Percentiles rank a stretch among this genome's conserved stretches.
Evolutionary conservation across 2,888 invertebrate species (phyloP).

Genomic region (Macrophya alboannulata): DNA sequence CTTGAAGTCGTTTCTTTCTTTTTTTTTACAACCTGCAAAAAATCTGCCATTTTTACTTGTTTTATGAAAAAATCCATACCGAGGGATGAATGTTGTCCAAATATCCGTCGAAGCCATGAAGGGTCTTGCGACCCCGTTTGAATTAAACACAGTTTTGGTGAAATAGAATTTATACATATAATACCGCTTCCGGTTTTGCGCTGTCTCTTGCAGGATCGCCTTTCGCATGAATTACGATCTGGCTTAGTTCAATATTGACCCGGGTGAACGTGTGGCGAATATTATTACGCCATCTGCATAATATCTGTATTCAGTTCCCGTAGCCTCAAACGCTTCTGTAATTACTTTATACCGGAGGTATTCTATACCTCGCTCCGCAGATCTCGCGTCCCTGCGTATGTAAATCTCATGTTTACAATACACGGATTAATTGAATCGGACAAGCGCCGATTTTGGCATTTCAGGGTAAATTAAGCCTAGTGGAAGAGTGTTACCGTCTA

Average conservation of each 20-base stretch:
- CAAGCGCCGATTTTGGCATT: slow-evolving; percentile 63
- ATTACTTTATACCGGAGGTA: slow-evolving; percentile 73
- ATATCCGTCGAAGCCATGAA: neutral
- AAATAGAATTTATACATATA: slow-evolving; percentile 33
- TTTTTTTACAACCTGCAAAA: neutral
- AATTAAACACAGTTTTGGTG: slow-evolving; percentile 15
- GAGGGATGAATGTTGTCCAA: neutral
- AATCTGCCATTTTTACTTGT: neutral
- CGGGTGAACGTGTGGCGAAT: slow-evolving; percentile 77
- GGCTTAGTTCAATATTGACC: slow-evolving; percentile 77
- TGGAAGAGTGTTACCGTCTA: neutral
- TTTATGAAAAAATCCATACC: neutral
- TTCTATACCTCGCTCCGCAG: slow-evolving; percentile 52
- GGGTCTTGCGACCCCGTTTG: neutral
- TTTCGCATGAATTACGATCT: slow-evolving; percentile 71
- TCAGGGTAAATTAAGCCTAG: slow-evolving; percentile 6
- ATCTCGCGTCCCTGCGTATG: slow-evolving; percentile 67
- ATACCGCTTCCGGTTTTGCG: slow-evolving; percentile 46
- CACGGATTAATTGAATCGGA: slow-evolving; percentile 73
- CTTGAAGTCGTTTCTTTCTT: slow-evolving; percentile 5
- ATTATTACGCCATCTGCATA: slow-evolving; percentile 77
- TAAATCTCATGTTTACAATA: slow-evolving; percentile 61
- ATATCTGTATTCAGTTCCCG: slow-evolving; percentile 77
- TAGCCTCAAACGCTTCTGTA: slow-evolving; percentile 76
- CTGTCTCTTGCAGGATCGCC: slow-evolving; percentile 42